Conservation (phyloP, 2,888 invertebrate species). For the Boloria selene region DNA sequence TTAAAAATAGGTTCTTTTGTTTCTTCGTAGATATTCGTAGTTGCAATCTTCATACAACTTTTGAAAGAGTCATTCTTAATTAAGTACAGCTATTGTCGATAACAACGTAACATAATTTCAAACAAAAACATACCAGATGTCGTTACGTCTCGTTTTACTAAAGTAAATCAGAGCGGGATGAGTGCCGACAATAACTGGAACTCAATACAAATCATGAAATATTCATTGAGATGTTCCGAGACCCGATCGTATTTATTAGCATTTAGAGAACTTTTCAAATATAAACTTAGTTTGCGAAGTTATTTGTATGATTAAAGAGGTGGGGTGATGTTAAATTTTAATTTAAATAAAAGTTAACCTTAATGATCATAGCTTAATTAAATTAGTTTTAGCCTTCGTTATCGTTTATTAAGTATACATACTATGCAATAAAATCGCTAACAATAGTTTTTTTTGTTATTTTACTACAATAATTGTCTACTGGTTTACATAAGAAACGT, state of each 20-base stretch:
- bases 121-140: neutral
- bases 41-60: too few species aligned
- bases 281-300: conserved; percentile 21
- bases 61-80: too few species aligned
- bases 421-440: too few species aligned
- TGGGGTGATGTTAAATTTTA: neutral
- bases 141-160: conserved; percentile 10
- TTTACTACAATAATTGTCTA: too few species aligned
- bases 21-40: too few species aligned
- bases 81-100: neutral
- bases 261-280: conserved; percentile 33
- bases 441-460: too few species aligned
- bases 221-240: conserved; percentile 29
- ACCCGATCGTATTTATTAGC: conserved; percentile 33
- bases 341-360: neutral
- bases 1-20: too few species aligned
- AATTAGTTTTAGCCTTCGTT: too few species aligned
- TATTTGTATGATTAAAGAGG: conserved; percentile 18
- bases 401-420: too few species aligned
- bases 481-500: too few species aligned
- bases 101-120: conserved; percentile 4
- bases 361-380: neutral
- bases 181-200: conserved; percentile 29
- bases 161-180: conserved; percentile 11
- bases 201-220: conserved; percentile 34